Percentiles rank a stretch among this genome's conserved stretches.
These are phyloP conservation scores for Gallinago paraguaiae DNA, from an alignment of 2,113 vertebrate genomes.

Conservation along the genomic window DNA sequence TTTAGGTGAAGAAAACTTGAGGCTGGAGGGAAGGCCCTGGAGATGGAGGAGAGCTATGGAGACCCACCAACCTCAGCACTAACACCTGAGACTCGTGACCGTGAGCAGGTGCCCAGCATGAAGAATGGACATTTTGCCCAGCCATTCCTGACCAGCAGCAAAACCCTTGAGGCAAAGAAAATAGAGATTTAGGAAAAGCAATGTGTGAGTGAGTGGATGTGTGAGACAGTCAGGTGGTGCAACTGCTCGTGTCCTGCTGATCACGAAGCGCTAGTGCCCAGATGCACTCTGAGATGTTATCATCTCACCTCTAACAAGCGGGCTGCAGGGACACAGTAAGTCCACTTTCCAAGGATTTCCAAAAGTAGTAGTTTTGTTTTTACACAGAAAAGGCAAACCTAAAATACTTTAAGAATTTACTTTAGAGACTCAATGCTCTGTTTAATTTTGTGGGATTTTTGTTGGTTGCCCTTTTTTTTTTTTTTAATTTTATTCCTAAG, in stretches of 20 bases:
- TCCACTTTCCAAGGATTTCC: not conserved
- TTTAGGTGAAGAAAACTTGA: not conserved
- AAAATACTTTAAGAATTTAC: not conserved
- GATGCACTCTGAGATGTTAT: not conserved
- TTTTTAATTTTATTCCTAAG: not conserved
- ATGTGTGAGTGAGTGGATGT: not conserved
- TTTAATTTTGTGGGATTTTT: not conserved
- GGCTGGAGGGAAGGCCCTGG: not conserved
- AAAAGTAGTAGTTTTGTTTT: not conserved
- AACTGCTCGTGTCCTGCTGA: not conserved
- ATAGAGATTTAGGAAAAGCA: not conserved
- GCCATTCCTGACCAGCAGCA: not conserved
- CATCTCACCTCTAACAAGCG: not conserved
- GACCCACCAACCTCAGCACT: not conserved
- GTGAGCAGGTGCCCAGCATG: not conserved
- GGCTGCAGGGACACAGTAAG: not conserved
- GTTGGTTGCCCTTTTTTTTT: not conserved
- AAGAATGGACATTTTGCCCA: not conserved
- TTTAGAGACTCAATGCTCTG: not conserved
- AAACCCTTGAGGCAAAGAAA: not conserved
- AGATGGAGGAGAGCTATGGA: not conserved
- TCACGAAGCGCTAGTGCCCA: not conserved
- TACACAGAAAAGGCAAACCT: not conserved
- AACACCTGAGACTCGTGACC: fast-evolving
- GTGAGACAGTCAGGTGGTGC: not conserved